These are phyloP conservation scores for Phania funesta DNA, from an alignment of 2,888 invertebrate genomes.

Conservation along the genomic window DNA sequence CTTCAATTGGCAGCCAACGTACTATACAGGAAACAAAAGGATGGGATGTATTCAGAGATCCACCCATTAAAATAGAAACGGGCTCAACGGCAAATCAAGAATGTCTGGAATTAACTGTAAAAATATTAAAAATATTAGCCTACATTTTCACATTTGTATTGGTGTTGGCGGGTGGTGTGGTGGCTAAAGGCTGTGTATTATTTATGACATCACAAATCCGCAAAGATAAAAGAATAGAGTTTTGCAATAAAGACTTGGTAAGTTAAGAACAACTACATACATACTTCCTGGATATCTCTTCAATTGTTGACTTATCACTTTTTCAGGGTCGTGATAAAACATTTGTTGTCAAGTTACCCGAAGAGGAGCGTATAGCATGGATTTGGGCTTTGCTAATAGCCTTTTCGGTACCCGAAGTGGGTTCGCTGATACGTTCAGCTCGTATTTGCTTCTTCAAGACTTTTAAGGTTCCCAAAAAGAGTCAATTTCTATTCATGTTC, in stretches of 20 bases:
- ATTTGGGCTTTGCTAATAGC: conserved; percentile 95
- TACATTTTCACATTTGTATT: conserved; percentile 92
- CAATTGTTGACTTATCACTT: not conserved
- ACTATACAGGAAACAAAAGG: conserved; percentile 93
- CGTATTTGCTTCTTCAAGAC: conserved; percentile 96
- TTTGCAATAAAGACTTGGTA: conserved; percentile 93
- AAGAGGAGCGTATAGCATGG: conserved; percentile 94
- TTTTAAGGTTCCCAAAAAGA: conserved; percentile 85
- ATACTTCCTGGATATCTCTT: not conserved
- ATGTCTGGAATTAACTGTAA: conserved; percentile 91
- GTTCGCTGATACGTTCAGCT: conserved; percentile 90
- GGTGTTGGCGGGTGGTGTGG: conserved; percentile 91
- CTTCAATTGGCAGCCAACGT: conserved; percentile 83
- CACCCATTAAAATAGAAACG: conserved; percentile 93
- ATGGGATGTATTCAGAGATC: conserved; percentile 98
- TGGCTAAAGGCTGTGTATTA: conserved; percentile 92
- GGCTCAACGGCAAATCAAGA: conserved; percentile 94
- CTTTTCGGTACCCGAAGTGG: conserved; percentile 93
- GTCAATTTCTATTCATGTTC: conserved; percentile 83
- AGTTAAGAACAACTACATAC: conserved; percentile 66
- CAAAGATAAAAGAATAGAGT: conserved; percentile 87
- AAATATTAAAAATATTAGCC: conserved; percentile 90
- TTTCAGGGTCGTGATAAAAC: conserved; percentile 90
- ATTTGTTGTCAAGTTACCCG: conserved; percentile 89
- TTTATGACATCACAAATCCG: conserved; percentile 95